These are phyloP conservation scores for Anhinga anhinga DNA, from an alignment of 2,113 vertebrate species.

Conservation along the genomic window DNA sequence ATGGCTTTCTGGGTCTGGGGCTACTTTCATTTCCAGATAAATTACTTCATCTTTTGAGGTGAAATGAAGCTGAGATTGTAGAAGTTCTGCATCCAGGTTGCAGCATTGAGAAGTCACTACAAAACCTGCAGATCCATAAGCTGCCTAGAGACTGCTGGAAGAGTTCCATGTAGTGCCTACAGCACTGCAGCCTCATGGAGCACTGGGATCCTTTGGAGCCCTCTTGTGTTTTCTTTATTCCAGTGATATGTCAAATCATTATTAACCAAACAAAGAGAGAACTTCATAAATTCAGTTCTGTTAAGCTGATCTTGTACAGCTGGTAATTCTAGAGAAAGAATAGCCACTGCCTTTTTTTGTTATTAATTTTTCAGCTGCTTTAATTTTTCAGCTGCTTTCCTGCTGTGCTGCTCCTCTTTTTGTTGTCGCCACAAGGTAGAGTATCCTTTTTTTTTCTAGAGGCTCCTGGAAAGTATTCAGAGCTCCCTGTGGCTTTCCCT, in stretches of 20 bases:
- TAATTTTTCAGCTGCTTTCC: neutral
- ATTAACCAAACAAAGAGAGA: neutral
- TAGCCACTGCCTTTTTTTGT: neutral
- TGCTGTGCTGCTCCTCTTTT: neutral
- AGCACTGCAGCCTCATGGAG: accelerated
- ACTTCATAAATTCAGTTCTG: neutral
- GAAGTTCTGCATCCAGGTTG: neutral
- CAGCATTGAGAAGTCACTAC: accelerated
- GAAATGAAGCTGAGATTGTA: neutral
- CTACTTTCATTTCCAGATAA: neutral
- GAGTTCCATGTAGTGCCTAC: accelerated
- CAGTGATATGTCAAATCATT: neutral
- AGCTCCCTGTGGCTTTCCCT: neutral
- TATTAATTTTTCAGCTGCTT: neutral
- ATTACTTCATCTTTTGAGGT: neutral
- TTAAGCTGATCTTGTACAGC: neutral
- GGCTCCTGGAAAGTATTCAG: neutral
- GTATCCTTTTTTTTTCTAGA: neutral
- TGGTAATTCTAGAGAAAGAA: neutral
- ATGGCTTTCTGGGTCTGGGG: neutral
- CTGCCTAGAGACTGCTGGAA: neutral
- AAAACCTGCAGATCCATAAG: neutral
- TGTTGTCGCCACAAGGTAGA: neutral
- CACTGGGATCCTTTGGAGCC: neutral
- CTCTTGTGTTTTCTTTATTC: neutral